A percentile compares a stretch with the other conserved stretches of the same genome.
Evolutionary conservation across 2,888 invertebrate species (phyloP).

Genomic region (Epicampocera succincta): DNA sequence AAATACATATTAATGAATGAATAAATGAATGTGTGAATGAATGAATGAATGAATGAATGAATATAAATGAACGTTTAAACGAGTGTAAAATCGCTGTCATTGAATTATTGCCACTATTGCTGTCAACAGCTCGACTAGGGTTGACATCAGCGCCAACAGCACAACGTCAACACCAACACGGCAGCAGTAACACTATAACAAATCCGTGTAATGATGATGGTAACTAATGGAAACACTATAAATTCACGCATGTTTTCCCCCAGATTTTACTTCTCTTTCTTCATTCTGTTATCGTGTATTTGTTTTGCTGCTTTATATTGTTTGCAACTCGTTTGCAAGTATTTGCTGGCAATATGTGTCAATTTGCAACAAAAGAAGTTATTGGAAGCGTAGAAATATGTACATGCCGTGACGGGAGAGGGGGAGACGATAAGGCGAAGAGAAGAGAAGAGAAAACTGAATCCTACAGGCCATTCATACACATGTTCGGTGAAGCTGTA

Average conservation of each 20-base stretch:
- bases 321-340: constrained; percentile 43
- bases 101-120: constrained; percentile 55
- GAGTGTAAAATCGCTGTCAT: constrained; percentile 47
- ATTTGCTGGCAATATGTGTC: constrained; percentile 62
- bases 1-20: constrained; percentile 5
- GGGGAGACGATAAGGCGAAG: background rate
- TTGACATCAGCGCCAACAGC: constrained; percentile 28
- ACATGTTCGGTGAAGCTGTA: constrained; percentile 53
- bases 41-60: background rate
- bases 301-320: constrained; percentile 29
- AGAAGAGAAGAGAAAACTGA: constrained; percentile 16
- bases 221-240: constrained; percentile 30
- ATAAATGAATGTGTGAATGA: background rate
- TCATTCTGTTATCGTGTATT: constrained; percentile 20
- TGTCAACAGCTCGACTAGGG: constrained; percentile 48
- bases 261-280: constrained; percentile 35
- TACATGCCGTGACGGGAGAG: no score
- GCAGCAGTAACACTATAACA: constrained; percentile 5
- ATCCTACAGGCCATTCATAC: constrained; percentile 45
- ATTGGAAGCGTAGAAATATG: no score
- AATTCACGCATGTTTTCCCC: constrained; percentile 53
- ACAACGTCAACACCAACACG: background rate
- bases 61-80: constrained; percentile 17
- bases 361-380: constrained; percentile 55
- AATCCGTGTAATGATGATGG: constrained; percentile 27